These are phyloP conservation scores for Neofelis nebulosa DNA, from an alignment of 2,113 vertebrate species.

Conservation along the genomic window DNA sequence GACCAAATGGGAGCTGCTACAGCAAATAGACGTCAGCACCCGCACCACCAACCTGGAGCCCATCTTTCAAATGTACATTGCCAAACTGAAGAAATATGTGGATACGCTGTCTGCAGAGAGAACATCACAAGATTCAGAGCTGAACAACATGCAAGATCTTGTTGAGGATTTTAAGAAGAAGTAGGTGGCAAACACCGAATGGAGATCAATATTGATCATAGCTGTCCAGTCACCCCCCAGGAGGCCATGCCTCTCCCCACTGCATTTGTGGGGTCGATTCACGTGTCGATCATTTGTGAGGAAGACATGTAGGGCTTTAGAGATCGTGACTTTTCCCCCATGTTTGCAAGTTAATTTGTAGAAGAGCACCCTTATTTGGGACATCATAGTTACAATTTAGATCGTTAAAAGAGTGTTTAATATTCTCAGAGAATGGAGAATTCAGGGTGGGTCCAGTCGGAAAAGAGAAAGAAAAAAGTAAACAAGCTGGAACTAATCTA, in stretches of 20 bases:
- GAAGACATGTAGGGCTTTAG: neutral
- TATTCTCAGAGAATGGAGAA: neutral
- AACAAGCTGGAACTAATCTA: neutral
- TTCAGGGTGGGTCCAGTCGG: neutral
- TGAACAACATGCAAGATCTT: conserved; percentile 90
- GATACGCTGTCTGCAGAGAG: conserved; percentile 87
- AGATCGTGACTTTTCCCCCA: neutral
- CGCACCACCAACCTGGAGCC: conserved; percentile 83
- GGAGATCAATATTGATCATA: neutral
- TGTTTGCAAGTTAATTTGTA: neutral
- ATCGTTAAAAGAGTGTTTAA: neutral
- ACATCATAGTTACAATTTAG: neutral
- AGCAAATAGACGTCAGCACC: conserved; percentile 76
- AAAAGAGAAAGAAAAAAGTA: neutral
- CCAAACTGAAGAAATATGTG: conserved; percentile 86
- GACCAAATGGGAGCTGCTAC: conserved; percentile 90
- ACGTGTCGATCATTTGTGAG: neutral
- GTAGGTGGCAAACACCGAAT: conserved; percentile 76
- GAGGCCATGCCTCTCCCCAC: neutral
- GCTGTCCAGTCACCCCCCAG: neutral
- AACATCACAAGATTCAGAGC: conserved; percentile 87
- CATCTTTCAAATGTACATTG: conserved; percentile 90
- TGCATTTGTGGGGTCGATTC: neutral
- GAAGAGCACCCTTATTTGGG: neutral
- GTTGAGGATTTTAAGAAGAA: conserved; percentile 92